These are phyloP conservation scores for Gnathonemus longibarbis DNA, from an alignment of 2,113 vertebrate species.

Conservation along the genomic window DNA sequence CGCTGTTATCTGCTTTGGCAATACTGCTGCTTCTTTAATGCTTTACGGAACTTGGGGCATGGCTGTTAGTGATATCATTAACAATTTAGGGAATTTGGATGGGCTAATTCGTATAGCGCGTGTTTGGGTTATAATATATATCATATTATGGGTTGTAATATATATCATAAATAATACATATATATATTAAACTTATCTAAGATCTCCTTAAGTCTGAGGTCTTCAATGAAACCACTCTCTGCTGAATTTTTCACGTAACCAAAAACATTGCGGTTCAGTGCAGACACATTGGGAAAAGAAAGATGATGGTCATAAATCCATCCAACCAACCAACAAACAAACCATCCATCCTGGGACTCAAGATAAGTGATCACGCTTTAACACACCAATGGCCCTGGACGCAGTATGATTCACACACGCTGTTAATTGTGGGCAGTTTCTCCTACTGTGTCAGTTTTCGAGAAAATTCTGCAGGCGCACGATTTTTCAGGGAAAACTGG, in stretches of 20 bases:
- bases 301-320: background rate
- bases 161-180: background rate
- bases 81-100: background rate
- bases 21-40: background rate
- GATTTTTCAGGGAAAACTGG: slow-evolving; percentile 1
- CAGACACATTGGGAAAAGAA: background rate
- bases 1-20: background rate
- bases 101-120: background rate
- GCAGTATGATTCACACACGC: background rate
- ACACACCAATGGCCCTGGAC: background rate
- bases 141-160: no score
- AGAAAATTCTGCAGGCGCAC: background rate
- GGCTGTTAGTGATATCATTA: background rate
- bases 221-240: background rate
- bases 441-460: background rate
- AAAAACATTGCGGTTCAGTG: background rate
- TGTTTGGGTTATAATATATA: background rate
- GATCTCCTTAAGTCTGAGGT: background rate
- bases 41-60: background rate
- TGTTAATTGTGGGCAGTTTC: background rate
- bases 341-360: background rate
- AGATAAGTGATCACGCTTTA: background rate
- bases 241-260: background rate
- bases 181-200: background rate
- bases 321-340: background rate